These are phyloP conservation scores for Pogonus chalceus DNA, from an alignment of 1,140 invertebrate species.

Conservation along the genomic window DNA sequence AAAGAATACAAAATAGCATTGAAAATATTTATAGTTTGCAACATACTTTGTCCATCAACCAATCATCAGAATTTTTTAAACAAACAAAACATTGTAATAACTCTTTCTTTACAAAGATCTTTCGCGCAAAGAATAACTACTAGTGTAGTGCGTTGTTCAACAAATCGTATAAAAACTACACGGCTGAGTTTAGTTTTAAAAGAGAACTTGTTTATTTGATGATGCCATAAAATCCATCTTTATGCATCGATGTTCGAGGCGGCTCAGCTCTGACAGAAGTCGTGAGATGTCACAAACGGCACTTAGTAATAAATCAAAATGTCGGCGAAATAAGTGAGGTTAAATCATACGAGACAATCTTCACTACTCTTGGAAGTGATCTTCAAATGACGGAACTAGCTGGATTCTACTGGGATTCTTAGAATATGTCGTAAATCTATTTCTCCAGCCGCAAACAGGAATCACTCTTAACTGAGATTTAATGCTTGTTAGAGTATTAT, in stretches of 20 bases:
- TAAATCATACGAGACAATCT: background rate
- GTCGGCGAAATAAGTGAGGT: conserved; percentile 5
- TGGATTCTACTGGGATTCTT: background rate
- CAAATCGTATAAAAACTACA: background rate
- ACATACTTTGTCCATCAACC: background rate
- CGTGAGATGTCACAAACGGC: background rate
- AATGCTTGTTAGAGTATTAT: no score
- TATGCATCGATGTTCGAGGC: conserved; percentile 26
- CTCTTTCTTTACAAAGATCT: background rate
- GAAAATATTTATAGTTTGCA: background rate
- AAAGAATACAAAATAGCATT: no score
- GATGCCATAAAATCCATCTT: conserved; percentile 43
- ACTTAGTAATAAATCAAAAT: background rate
- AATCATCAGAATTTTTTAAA: background rate
- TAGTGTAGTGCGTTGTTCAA: background rate
- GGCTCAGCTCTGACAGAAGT: background rate
- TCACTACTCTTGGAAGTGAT: background rate
- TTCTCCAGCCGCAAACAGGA: background rate
- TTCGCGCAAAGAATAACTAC: background rate
- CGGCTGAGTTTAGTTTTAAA: conserved; percentile 31
- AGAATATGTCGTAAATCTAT: conserved; percentile 3
- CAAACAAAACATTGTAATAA: background rate
- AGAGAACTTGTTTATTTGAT: conserved; percentile 47
- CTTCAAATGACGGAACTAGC: background rate
- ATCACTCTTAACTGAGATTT: no score